Conservation (phyloP, 2,888 invertebrate species). For the Spodoptera exigua region DNA sequence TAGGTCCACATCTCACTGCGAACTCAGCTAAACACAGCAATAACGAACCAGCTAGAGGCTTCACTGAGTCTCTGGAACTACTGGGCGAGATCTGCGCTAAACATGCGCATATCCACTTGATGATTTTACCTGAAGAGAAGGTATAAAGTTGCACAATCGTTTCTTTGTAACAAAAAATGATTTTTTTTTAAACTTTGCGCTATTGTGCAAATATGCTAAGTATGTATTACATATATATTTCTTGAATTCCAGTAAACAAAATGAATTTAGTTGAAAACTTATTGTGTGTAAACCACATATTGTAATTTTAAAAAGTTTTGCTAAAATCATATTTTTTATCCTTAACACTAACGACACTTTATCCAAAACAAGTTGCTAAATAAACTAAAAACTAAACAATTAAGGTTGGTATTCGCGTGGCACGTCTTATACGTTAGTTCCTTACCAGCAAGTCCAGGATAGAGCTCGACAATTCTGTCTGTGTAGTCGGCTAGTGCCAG, state of each 20-base stretch:
- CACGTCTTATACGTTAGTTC: conserved; percentile 44
- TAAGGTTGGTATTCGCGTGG: neutral
- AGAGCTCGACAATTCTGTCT: conserved; percentile 90
- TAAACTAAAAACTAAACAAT: too few relatives aligned
- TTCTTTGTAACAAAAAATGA: too few relatives aligned
- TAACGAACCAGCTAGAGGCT: conserved; percentile 93
- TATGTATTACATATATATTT: too few relatives aligned
- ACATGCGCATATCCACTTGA: conserved; percentile 88
- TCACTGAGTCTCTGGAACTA: conserved; percentile 89
- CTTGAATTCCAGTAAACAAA: too few relatives aligned
- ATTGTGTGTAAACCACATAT: too few relatives aligned
- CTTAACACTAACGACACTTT: too few relatives aligned
- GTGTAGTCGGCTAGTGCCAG: conserved; percentile 94
- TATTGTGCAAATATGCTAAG: too few relatives aligned
- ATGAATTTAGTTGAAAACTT: too few relatives aligned
- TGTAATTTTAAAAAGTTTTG: too few relatives aligned
- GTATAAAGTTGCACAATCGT: conserved; percentile 11
- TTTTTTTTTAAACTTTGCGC: too few relatives aligned
- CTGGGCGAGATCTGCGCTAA: conserved; percentile 83
- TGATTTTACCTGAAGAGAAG: conserved; percentile 85
- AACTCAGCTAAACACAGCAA: conserved; percentile 97
- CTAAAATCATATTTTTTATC: too few relatives aligned
- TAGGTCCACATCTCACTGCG: conserved; percentile 95
- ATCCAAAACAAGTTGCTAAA: too few relatives aligned
- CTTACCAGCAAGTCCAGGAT: conserved; percentile 92